Evolutionary conservation across 2,113 vertebrate genomes (phyloP).

Genomic region (Neolamprologus ventralis): DNA sequence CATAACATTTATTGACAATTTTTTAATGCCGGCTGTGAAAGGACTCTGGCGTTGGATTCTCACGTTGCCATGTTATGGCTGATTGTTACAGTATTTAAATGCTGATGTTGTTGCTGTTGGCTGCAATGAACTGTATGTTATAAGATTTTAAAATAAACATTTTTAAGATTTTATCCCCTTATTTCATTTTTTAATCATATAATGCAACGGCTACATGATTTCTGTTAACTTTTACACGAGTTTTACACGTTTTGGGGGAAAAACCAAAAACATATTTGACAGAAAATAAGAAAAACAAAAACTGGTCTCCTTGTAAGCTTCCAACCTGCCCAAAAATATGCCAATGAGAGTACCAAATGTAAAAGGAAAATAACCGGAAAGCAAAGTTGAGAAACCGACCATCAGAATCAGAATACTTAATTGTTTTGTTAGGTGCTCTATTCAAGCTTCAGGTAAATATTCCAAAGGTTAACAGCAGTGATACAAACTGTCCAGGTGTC

Average conservation of each 20-base stretch:
- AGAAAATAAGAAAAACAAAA: not conserved
- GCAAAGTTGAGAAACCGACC: not conserved
- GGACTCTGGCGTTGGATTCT: not conserved
- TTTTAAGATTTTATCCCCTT: not conserved
- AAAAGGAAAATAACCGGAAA: not conserved
- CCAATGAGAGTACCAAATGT: not conserved
- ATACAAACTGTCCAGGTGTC: not conserved
- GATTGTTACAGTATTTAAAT: not conserved
- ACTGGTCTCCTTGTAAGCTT: not conserved
- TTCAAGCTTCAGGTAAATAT: not conserved
- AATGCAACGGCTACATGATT: not conserved
- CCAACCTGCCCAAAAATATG: not conserved
- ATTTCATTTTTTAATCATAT: not conserved
- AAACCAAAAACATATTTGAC: not conserved
- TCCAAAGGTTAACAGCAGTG: not conserved
- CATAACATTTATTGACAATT: slow-evolving; percentile 19
- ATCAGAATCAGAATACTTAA: not conserved
- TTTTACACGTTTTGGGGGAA: not conserved
- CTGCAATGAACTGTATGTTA: not conserved
- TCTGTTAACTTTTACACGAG: not conserved
- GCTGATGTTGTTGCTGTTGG: not conserved
- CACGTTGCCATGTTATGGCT: slow-evolving; percentile 38
- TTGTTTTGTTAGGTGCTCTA: not conserved
- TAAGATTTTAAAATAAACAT: not conserved
- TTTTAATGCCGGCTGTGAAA: not conserved